These are phyloP conservation scores for Marcusenius ussheri DNA, from an alignment of 2,113 vertebrate genomes.

Conservation along the genomic window DNA sequence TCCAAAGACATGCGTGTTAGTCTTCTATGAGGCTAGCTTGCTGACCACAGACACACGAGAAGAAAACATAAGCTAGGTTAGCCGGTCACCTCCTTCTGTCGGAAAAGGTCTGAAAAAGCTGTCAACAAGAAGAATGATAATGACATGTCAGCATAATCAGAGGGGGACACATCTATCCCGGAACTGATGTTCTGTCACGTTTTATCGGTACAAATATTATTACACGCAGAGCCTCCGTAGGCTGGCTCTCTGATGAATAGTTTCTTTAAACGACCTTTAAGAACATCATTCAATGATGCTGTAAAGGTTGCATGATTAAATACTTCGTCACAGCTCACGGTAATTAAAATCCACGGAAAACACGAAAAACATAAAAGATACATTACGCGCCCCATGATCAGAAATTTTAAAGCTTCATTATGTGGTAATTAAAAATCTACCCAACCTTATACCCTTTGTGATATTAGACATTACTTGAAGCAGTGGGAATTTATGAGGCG, in stretches of 20 bases:
- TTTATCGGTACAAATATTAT: conserved; percentile 29
- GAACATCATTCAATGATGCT: conserved; percentile 26
- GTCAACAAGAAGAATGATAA: conserved; percentile 36
- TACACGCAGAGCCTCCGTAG: conserved; percentile 24
- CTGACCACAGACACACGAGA: too few relatives aligned
- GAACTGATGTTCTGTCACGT: conserved; percentile 36
- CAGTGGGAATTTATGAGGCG: not conserved
- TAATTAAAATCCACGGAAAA: conserved; percentile 2
- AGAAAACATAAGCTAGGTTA: not conserved
- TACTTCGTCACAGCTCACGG: not conserved
- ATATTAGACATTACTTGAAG: not conserved
- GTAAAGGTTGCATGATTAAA: conserved; percentile 15
- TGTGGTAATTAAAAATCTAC: not conserved
- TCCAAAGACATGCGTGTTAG: not conserved
- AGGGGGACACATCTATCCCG: conserved; percentile 33
- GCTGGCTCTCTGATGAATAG: conserved; percentile 31
- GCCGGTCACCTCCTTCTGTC: not conserved
- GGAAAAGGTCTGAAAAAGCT: conserved; percentile 14
- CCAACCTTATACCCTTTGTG: not conserved
- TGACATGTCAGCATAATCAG: conserved; percentile 31
- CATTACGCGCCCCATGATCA: not conserved
- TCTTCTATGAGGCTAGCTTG: not conserved
- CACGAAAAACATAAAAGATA: not conserved
- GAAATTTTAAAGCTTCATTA: not conserved
- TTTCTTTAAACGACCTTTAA: conserved; percentile 28